These are phyloP conservation scores for Sipha flava DNA, from an alignment of 1,140 invertebrate genomes.

Conservation along the genomic window DNA sequence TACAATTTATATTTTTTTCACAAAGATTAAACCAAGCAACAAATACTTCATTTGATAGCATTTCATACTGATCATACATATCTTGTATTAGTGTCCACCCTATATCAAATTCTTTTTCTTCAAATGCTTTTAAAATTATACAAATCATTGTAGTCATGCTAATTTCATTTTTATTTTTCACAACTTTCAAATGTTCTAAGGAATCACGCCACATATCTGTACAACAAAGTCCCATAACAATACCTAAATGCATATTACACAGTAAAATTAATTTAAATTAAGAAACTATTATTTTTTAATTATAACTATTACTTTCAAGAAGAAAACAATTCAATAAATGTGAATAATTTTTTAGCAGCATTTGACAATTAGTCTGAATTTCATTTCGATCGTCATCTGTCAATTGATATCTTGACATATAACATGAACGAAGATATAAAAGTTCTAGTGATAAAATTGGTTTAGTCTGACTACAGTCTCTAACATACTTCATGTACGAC, in stretches of 20 bases:
- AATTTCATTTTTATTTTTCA: background rate
- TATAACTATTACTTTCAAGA: background rate
- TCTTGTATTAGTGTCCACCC: constrained; percentile 49
- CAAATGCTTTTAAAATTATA: constrained; percentile 50
- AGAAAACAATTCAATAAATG: background rate
- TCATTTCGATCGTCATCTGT: background rate
- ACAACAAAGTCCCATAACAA: constrained; percentile 14
- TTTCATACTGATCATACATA: constrained; percentile 40
- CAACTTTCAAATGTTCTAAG: background rate
- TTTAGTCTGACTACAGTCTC: background rate
- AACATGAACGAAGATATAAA: constrained; percentile 1
- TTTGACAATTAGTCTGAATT: background rate
- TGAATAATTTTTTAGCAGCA: background rate
- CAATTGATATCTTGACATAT: background rate
- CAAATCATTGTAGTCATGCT: constrained; percentile 25
- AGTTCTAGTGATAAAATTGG: background rate
- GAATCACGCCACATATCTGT: constrained; percentile 1
- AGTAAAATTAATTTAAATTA: background rate
- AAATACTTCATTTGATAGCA: constrained; percentile 1
- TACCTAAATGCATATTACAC: background rate
- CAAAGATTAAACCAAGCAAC: constrained; percentile 27
- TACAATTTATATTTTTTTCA: constrained; percentile 18
- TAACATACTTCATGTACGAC: constrained; percentile 16
- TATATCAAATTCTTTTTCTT: constrained; percentile 47
- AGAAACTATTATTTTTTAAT: background rate